Evolutionary conservation across 2,888 invertebrate genomes (phyloP), one percentile per base, ranked within the genome.

Genomic region (Daptonema setosum): DNA sequence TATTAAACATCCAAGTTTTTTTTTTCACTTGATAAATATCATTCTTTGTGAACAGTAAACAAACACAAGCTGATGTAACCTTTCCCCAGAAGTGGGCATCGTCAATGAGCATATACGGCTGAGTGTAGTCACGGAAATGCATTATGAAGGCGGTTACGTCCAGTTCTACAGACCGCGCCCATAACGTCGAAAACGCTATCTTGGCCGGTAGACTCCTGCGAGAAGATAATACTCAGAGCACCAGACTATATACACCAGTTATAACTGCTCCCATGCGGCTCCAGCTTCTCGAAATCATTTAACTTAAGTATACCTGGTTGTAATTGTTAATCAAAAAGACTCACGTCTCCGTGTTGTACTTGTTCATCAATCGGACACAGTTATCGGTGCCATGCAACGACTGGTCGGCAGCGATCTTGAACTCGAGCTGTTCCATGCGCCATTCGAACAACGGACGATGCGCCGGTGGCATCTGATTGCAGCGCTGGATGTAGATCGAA

Each of bases 71-170:
- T 65, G n/a, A 85, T 84, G 84, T 81, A 24, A 95, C 73, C 62
- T 82, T 80, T 1, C 95, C 95, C 81, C 87, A 90, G 57, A 91
- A 77, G 61, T 82, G 81, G 70, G 90, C 79, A 61, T 83, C 80
- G 63, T 81, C 80, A 58, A 88, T 82, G 65, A 83, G 80, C 65
- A 93, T 78, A 74, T 91, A 79, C 0, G 90, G 87, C 70, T 90
- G 88, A 0, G 91, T 90, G 73, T 91, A 95, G 75, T 97, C 95
- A 5, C 95, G 77, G 61, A 97, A 76, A 67, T 83, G 80, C 64
- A 90, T 80, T 67, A 83, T 83, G 85, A 90, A 88, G 66, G 83
- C 82, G 24, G 80, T 79, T 63, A 86, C 83, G 61, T 82, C 81
- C 55, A 85, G 78, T 61, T 82, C 81, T 26, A 95, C 80, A 54